Percentiles rank a stretch among this genome's conserved stretches.
Conservation (phyloP, 1,140 invertebrate genomes). For the Battus philenor region DNA sequence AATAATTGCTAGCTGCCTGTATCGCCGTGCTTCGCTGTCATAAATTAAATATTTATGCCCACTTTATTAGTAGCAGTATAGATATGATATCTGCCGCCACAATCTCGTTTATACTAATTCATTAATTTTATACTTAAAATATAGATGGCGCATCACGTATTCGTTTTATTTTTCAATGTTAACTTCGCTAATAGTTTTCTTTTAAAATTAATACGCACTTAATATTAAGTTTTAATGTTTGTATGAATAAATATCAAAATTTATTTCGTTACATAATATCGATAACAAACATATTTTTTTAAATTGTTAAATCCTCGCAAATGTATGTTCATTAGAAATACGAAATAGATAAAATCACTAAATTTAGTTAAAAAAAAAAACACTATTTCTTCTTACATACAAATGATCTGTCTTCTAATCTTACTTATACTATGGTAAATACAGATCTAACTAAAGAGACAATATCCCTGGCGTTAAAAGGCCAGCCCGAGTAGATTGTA, state of each 20-base stretch:
- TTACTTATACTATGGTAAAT: slow-evolving; percentile 59
- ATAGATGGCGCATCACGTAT: slow-evolving; percentile 9
- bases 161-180: no score
- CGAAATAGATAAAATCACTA: no score
- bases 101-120: slow-evolving; percentile 9
- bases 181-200: no score
- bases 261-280: no score
- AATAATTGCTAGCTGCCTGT: slow-evolving; percentile 11
- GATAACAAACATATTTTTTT: no score
- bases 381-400: background rate
- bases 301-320: no score
- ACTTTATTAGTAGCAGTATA: slow-evolving; percentile 7
- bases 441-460: slow-evolving; percentile 72
- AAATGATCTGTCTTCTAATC: slow-evolving; percentile 34
- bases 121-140: background rate
- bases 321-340: no score
- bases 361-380: no score
- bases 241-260: no score
- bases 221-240: no score
- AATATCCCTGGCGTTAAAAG: slow-evolving; percentile 73
- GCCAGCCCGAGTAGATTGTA: slow-evolving; percentile 51
- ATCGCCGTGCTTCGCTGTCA: slow-evolving; percentile 5
- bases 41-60: slow-evolving; percentile 10
- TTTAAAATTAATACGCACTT: no score
- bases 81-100: slow-evolving; percentile 1